Evolutionary conservation across 2,888 invertebrate species (phyloP), one percentile per base, ranked within the genome.

Genomic region (Apeira syringaria): DNA sequence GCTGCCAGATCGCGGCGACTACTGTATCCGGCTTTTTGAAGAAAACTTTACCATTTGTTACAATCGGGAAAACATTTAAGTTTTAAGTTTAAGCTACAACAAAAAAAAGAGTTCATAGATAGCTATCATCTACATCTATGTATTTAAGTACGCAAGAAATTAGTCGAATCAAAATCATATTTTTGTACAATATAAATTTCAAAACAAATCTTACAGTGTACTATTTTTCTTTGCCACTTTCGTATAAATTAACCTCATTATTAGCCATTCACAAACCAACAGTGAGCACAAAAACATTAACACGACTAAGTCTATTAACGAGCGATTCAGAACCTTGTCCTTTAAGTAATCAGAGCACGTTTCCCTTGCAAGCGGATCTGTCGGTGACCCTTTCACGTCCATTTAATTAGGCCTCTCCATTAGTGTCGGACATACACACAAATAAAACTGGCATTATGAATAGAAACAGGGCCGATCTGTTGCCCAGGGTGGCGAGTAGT

Each of bases 331-430:
- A 25, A 28, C 43, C 33, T 32, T 37, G 32, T 43, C 17, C 24
- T 13, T 25, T 7, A 29, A 28, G 24, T 25, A 28, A 43, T 22
- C 33, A 39, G 30, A 13, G 29, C 31, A 18, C 11, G 18, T n/a
- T 27, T 54, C 54, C 38, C 50, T 31, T 17, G 28, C 28, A 8
- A 28, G 12, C 24, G 32, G 27, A 26, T 41, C 30, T 37, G 33
- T 30, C 12, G 30, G 62, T 54, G 48, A 54, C 53, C 59, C 63
- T 67, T 66, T 63, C 70, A 68, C 64, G 59, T 68, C 62, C 73
- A 74, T 76, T 80, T 80, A 75, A 80, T 81, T 80, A 79, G 68
- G 55, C 60, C 56, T 56, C 64, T 72, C 78, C 81, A 79, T 80
- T 80, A 81, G 69, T 61, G 67, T 50, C 53, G 61, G 56, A 52